A percentile compares a stretch with the other conserved stretches of the same genome.
phyloP scores from a whole-genome alignment of 2,113 vertebrate genomes.

The Lasiurus borealis region DNA sequence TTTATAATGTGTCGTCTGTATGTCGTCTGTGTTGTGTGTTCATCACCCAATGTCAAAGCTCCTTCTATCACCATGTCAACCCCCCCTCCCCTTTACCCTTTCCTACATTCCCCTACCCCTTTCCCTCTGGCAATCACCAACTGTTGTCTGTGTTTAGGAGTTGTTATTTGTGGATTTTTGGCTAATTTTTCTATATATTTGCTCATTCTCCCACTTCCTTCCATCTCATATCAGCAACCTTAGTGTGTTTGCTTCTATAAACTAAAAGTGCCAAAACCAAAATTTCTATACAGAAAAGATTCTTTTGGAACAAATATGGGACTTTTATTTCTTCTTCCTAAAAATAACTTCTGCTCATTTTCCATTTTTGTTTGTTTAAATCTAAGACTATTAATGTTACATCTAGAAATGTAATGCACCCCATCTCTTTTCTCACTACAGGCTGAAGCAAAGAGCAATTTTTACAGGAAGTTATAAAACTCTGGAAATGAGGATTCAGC shows the following conservation, averaged over 20 bases:
- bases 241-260: not conserved
- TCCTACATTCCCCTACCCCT: not conserved
- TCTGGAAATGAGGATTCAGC: not conserved
- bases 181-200: not conserved
- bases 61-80: not conserved
- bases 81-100: not conserved
- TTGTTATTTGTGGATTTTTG: not conserved
- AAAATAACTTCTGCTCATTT: conserved; percentile 52
- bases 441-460: conserved; percentile 23
- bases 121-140: not conserved
- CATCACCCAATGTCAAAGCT: not conserved
- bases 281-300: not conserved
- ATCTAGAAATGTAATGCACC: not conserved
- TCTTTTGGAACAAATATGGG: not conserved
- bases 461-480: conserved; percentile 63
- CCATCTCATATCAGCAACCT: not conserved
- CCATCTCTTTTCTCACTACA: not conserved
- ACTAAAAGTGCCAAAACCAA: not conserved
- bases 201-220: not conserved
- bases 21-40: not conserved
- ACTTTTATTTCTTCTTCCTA: not conserved
- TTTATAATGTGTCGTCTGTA: not conserved
- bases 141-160: not conserved
- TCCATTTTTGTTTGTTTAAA: not conserved
- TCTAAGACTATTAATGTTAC: not conserved